Evolutionary conservation across 2,888 invertebrate species (phyloP).

Genomic region (Andrena bicolor): DNA sequence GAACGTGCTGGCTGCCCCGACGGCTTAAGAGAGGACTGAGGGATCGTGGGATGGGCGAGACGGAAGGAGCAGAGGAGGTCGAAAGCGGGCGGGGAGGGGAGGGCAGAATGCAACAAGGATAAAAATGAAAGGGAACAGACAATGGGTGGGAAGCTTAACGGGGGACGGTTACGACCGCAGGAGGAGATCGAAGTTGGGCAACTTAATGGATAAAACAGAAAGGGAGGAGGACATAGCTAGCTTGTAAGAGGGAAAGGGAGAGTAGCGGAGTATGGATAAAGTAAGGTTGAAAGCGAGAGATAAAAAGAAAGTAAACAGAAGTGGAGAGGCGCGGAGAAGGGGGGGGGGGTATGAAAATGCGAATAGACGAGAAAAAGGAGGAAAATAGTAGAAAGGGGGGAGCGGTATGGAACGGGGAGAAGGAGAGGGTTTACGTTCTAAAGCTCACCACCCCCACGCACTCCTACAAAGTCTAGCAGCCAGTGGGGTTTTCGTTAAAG

Average conservation of each 20-base stretch:
- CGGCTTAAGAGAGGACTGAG: neutral
- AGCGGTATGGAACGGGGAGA: constrained; percentile 4
- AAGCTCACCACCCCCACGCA: constrained; percentile 53
- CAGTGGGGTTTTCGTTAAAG: constrained; percentile 65
- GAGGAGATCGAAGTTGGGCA: neutral
- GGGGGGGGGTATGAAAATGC: constrained; percentile 25
- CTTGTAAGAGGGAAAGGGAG: constrained; percentile 7
- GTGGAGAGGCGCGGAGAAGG: neutral
- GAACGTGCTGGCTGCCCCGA: constrained; percentile 15
- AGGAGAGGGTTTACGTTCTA: constrained; percentile 53
- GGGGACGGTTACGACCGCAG: neutral
- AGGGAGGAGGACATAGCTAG: neutral
- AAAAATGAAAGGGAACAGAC: constrained; percentile 2
- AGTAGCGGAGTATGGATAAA: neutral
- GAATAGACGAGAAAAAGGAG: constrained; percentile 14
- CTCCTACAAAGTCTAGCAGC: constrained; percentile 64
- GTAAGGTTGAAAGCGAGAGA: constrained; percentile 17
- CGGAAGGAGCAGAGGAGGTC: neutral
- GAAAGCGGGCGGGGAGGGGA: neutral
- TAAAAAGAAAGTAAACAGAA: constrained; percentile 6
- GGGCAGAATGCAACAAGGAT: constrained; percentile 11
- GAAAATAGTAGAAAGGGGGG: neutral
- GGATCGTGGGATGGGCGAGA: neutral
- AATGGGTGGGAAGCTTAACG: neutral
- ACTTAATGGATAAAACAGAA: neutral